Evolutionary conservation across 1,140 invertebrate species (phyloP), one percentile per base, ranked within the genome.

Genomic region (Aleiodes sp.): DNA sequence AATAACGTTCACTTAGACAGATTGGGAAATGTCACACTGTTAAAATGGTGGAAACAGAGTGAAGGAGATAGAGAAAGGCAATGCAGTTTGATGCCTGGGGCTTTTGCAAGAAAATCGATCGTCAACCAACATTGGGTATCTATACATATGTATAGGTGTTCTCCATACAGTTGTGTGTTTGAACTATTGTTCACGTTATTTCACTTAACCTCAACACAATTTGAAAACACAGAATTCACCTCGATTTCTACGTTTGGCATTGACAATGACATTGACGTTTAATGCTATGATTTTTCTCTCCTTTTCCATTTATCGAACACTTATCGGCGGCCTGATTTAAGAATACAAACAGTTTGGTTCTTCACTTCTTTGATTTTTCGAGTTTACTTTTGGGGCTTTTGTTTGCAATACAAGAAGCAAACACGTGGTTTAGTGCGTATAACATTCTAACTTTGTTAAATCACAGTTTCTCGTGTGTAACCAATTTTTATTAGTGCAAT

Each of bases 1-100:
- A 52, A 52, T 52, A 24, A 52, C 46, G 46, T 24, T 21, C 46
- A 52, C 26, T 52, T 52, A 52, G 46, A 52, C 16, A 21, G 16
- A 52, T 52, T 21, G 46, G 46, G 12, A 52, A 52, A 52, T 52
- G 46, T 52, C 46, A 52, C 31, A 35, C 31, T 35, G 31, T 35
- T 35, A 35, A 10, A 35, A 35, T 10, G 4, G 4, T 10, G 10
- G 4, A 35, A 35, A 43, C 19, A 43, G 10, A 16, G 14, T 43
- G 39, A 12, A 61, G 52, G 21, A 10, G 16, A 16, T 7, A 31
- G 28, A 31, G 59, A 28, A 46, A 46, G 41, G 7, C 39, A 43
- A 43, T 43, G 39, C 1, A 43, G n/a, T 43, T 43, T 43, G 39
- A 43, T 43, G 39, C 39, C 39, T 12, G 39, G 7, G n/a, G n/a